Percentiles rank a stretch among this genome's conserved stretches.
These are phyloP conservation scores for Sinhomidia bicolor DNA, from an alignment of 2,888 invertebrate species.

Conservation along the genomic window DNA sequence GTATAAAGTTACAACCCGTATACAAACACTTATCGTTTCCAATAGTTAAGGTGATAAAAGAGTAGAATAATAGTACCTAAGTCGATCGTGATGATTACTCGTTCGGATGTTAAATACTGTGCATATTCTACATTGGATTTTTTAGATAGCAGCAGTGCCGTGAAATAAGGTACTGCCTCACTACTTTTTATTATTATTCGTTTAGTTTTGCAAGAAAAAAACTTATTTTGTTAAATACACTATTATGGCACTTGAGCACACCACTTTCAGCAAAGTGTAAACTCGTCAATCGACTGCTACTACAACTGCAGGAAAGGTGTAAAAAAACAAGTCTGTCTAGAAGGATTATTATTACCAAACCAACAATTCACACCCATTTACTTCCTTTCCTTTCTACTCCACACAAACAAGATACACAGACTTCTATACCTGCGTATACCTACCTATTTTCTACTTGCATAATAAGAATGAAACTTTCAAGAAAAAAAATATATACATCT, in stretches of 20 bases:
- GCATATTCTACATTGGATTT: too few species aligned
- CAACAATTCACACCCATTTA: slow-evolving; percentile 52
- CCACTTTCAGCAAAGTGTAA: slow-evolving; percentile 49
- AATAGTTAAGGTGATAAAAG: not conserved
- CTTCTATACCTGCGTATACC: too few species aligned
- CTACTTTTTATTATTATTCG: too few species aligned
- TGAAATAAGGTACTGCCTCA: not conserved
- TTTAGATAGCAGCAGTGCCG: not conserved
- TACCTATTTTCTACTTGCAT: too few species aligned
- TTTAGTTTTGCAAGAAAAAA: not conserved
- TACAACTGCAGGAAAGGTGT: not conserved
- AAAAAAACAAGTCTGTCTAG: slow-evolving; percentile 50
- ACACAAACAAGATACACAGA: not conserved
- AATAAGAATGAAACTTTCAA: slow-evolving; percentile 18
- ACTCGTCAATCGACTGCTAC: slow-evolving; percentile 62
- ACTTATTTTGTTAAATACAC: not conserved
- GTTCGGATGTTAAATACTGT: too few species aligned
- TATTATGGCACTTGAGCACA: slow-evolving; percentile 22
- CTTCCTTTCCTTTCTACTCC: slow-evolving; percentile 33
- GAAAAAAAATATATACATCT: slow-evolving; percentile 22
- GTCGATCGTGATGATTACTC: too few species aligned
- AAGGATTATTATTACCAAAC: slow-evolving; percentile 36
- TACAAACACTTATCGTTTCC: not conserved
- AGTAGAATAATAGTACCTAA: too few species aligned
- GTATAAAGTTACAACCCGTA: not conserved